Evolutionary conservation across 2,113 vertebrate species (phyloP).

Genomic region (Gorsachius goisagi): DNA sequence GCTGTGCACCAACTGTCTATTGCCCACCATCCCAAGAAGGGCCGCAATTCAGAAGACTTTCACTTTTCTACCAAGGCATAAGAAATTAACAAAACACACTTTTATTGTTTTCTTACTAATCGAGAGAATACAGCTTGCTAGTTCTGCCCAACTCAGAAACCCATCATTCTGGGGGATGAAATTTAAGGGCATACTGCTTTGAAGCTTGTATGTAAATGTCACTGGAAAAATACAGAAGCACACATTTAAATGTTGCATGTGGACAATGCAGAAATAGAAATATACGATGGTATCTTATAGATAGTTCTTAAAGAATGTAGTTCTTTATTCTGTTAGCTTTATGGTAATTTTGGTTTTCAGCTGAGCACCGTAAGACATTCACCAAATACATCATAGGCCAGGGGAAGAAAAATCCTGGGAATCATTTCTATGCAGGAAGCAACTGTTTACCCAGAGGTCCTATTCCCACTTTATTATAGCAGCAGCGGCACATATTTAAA

Average conservation of each 20-base stretch:
- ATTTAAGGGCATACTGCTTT: not conserved
- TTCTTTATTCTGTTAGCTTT: not conserved
- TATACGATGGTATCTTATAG: not conserved
- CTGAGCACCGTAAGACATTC: not conserved
- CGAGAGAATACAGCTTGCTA: not conserved
- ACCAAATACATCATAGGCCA: not conserved
- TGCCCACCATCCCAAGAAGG: not conserved
- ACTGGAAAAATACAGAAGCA: not conserved
- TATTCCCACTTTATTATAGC: not conserved
- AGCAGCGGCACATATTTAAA: not conserved
- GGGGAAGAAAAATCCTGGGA: not conserved
- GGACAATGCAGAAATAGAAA: not conserved
- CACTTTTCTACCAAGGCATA: not conserved
- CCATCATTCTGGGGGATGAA: not conserved
- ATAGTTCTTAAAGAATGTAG: not conserved
- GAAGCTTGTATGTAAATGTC: not conserved
- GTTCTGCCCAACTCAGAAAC: not conserved
- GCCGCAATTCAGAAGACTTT: not conserved
- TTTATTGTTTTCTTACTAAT: not conserved
- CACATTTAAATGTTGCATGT: not conserved
- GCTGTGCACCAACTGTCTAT: conserved; percentile 51
- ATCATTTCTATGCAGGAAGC: not conserved
- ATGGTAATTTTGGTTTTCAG: not conserved
- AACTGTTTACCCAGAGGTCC: not conserved
- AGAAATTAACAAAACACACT: not conserved